Conservation (phyloP, 2,113 vertebrate genomes). For the Istiophorus platypterus region DNA sequence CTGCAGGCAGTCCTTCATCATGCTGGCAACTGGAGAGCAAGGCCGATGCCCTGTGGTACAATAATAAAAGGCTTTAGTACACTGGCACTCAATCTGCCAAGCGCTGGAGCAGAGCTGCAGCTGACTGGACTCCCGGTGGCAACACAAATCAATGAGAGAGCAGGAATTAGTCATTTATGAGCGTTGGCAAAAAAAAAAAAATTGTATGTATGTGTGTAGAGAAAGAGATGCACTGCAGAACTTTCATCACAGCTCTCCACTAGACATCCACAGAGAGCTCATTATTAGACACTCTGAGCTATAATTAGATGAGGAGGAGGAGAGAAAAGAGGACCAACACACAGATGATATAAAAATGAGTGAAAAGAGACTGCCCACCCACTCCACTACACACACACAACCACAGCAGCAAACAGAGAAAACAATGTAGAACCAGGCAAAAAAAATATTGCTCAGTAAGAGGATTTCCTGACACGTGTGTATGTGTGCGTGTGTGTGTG, state of each 20-base stretch:
- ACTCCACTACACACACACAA: neutral
- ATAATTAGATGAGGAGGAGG: conserved; percentile 10
- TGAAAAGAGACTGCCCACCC: conserved; percentile 15
- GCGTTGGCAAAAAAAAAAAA: conserved; percentile 42
- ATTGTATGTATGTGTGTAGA: conserved; percentile 11
- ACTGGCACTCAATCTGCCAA: conserved; percentile 60
- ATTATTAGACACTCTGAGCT: conserved; percentile 40
- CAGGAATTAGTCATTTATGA: conserved; percentile 62
- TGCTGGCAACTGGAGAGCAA: conserved; percentile 67
- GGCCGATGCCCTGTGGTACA: conserved; percentile 60
- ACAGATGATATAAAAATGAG: neutral
- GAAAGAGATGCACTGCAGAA: conserved; percentile 67
- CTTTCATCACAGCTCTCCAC: conserved; percentile 57
- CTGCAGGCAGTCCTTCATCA: conserved; percentile 87
- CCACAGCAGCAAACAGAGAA: neutral
- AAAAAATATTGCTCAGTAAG: conserved; percentile 51
- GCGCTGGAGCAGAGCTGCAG: conserved; percentile 44
- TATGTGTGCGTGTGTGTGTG: no score
- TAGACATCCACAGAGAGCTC: conserved; percentile 49
- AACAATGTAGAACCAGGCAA: neutral
- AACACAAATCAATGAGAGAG: conserved; percentile 65
- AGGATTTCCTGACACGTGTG: conserved; percentile 58
- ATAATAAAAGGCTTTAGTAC: conserved; percentile 66
- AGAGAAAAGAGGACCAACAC: neutral
- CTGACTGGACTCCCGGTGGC: conserved; percentile 44